A percentile compares a stretch with the other conserved stretches of the same genome.
Conservation (phyloP, 1,140 invertebrate species). For the Trichonephila clavipes region DNA sequence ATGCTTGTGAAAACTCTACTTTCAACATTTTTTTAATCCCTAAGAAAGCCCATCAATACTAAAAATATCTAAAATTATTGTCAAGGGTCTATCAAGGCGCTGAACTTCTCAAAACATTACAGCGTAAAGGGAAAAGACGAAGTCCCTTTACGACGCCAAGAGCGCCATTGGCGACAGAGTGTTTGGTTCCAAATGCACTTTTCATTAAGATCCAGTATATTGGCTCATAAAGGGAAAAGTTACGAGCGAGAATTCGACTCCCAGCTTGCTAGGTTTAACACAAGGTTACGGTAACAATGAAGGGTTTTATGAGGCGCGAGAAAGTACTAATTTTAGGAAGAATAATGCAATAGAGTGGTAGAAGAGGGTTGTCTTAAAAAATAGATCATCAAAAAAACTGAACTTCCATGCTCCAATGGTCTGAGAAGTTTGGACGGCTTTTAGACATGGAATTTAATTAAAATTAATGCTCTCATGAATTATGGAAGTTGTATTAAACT, state of each 20-base stretch:
- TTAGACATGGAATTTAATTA: conserved; percentile 37
- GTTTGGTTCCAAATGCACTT: conserved; percentile 66
- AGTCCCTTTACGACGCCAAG: conserved; percentile 63
- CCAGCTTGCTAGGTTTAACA: conserved; percentile 23
- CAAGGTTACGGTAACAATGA: conserved; percentile 49
- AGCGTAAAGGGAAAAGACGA: conserved; percentile 27
- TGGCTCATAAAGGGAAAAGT: conserved; percentile 51
- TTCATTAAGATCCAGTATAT: conserved; percentile 63
- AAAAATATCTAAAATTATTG: conserved; percentile 39
- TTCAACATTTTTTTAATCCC: not conserved
- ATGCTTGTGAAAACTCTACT: no score
- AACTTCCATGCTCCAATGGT: not conserved
- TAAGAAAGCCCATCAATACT: conserved; percentile 8
- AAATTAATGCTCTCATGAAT: conserved; percentile 28
- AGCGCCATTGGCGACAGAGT: conserved; percentile 46
- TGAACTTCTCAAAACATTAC: not conserved
- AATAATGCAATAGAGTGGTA: not conserved
- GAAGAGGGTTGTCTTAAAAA: not conserved
- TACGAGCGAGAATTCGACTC: conserved; percentile 39
- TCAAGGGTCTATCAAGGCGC: conserved; percentile 17
- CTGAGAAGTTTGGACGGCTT: not conserved
- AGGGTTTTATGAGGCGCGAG: conserved; percentile 41
- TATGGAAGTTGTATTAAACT: conserved; percentile 18
- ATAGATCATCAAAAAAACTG: not conserved
- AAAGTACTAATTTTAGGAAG: conserved; percentile 52